Base-by-base conservation (phyloP, 2,888 invertebrate species). In the Eupithecia centaureata region DNA sequence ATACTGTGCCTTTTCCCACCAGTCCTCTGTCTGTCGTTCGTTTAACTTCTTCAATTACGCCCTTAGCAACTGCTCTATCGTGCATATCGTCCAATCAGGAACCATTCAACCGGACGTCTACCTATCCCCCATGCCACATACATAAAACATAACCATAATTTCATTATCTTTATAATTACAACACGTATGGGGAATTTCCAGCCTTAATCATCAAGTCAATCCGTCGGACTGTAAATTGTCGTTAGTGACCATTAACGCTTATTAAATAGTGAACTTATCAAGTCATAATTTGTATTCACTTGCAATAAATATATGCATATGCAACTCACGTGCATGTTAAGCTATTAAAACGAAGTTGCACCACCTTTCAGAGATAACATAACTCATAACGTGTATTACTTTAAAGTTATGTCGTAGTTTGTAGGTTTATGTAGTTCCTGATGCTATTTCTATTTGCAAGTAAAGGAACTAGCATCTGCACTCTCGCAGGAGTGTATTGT, bases 31-130 rank as follows among this genome's bases (percentile, higher is more conserved):
- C 47, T 51, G 47, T 25, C 47, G 22, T 12, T 22, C 12, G 7
- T n/a, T n/a, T n/a, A n/a, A n/a, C 42, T 18, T 42, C 47, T 51
- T 25, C 25, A 22, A 12, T 51, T 8, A 12, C 18, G 22, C 25
- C 18, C 12, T 51, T 25, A 27, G 27, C 52, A 52, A 51, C 25
- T 12, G 32, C 32, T 32, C 18, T 33, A 33, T n/a, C n/a, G 57
- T 18, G 28, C 32, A 30, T 18, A 32, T n/a, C 22, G 32, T 25
- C 72, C 74, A 62, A 65, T 60, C 70, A 58, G 60, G 67, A 74
- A 75, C 71, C 70, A 73, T 73, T 71, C 67, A 78, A 80, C 81
- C 83, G 82, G 82, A 83, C 77, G 82, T 77, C 77, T 80, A 82
- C 77, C 82, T 82, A 85, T 86, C 47, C 70, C 66, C 65, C 67